phyloP scores from a whole-genome alignment of 2,113 vertebrate genomes.

The Danio rerio region DNA sequence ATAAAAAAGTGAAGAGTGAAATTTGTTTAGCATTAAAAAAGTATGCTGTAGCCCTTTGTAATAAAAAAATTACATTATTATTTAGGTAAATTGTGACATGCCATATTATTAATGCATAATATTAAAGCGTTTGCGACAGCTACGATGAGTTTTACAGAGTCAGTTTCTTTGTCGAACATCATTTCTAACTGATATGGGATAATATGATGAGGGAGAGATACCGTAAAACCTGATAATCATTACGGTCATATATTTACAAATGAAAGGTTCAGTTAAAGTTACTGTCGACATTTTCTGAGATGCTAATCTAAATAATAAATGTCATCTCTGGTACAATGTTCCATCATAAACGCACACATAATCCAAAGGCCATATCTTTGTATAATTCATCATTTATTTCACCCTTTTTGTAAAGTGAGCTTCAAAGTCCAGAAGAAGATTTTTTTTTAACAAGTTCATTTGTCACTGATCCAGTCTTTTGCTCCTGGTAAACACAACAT shows the following conservation, averaged over 20 bases:
- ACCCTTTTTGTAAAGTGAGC: not conserved
- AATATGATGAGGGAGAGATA: not conserved
- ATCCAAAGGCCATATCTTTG: not conserved
- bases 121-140: not conserved
- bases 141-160: not conserved
- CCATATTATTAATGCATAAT: not conserved
- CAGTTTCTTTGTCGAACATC: no score
- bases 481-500: not conserved
- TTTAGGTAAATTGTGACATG: not conserved
- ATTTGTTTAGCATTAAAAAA: no score
- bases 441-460: not conserved
- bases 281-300: not conserved
- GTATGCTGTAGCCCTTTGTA: no score
- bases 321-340: not conserved
- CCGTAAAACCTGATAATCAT: conserved; percentile 12
- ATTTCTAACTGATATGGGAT: no score
- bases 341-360: not conserved
- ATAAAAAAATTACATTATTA: no score
- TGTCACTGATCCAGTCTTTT: not conserved
- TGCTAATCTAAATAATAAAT: not conserved
- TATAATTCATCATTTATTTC: not conserved
- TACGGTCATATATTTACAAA: not conserved
- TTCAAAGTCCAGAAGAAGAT: not conserved
- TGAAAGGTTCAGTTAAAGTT: not conserved
- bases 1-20: no score